Base-by-base conservation (phyloP, 2,888 invertebrate species). In the Proisotoma minuta region DNA sequence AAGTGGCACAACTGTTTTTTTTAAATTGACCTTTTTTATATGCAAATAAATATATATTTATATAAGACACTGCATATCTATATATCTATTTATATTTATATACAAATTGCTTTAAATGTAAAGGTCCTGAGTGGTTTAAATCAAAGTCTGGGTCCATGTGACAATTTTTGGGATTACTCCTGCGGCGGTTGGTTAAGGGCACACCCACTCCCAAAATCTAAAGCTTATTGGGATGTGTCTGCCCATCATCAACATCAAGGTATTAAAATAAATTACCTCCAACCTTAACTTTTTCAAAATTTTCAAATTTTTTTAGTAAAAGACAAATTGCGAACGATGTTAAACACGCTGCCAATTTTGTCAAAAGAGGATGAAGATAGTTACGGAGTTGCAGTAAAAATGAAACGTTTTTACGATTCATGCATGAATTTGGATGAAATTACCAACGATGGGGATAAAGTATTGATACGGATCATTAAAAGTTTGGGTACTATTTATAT, bases 351-450 rank as follows among this genome's bases (percentile, higher is more conserved):
- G 68, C 77, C 79, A n/a, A 75, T 78, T 57, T 75, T 78, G 57
- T 78, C 79, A 1, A 28, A 50, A 5, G 74, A 75, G 0, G 78
- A 78, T 54, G 75, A 77, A 3, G 70, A 67, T 34, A 74, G 77
- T 3, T n/a, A n/a, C n/a, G n/a, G n/a, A n/a, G 77, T 83, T 3
- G 80, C 81, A 68, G 81, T 81, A 79, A 84, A 84, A 75, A 73
- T 84, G 69, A 83, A 83, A 72, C 77, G 81, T 68, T 81, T 84
- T 70, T 84, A 84, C 75, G 80, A 81, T 61, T 81, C 83, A 1
- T 75, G 74, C 57, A 75, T 75, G 73, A 78, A 80, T 10, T 75
- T 81, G 34, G 81, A 81, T 64, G 78, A 78, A 62, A 77, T 83
- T 28, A 80, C 81, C 70, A 75, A 77, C 23, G 82, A 82, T 54